phyloP scores from a whole-genome alignment of 2,113 vertebrate species.

The Pelecanus crispus region DNA sequence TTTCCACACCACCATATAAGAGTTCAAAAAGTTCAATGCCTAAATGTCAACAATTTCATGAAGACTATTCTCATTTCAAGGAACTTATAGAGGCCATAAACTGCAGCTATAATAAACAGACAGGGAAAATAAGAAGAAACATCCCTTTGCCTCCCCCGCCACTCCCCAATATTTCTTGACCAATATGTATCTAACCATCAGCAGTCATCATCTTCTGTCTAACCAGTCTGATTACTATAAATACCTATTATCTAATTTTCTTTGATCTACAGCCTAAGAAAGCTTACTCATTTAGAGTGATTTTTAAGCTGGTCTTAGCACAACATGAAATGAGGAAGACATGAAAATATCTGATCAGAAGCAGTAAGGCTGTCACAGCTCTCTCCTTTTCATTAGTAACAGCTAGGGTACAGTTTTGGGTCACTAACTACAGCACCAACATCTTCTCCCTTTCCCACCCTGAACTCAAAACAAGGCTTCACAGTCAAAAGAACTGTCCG shows the following conservation, averaged over 20 bases:
- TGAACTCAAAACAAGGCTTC: background rate
- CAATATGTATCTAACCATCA: background rate
- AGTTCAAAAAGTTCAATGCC: background rate
- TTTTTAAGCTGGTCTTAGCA: background rate
- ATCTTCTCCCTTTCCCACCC: background rate
- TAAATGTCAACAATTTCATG: background rate
- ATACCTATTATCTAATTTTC: background rate
- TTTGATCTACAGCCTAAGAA: background rate
- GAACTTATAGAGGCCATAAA: background rate
- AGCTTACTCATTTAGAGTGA: background rate
- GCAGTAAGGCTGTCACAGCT: background rate
- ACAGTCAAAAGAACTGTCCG: background rate
- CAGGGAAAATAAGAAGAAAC: background rate
- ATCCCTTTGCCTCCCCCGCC: background rate
- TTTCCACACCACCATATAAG: background rate
- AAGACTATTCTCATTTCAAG: background rate
- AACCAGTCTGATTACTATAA: background rate
- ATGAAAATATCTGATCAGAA: background rate
- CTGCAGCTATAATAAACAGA: background rate
- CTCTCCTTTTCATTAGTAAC: background rate
- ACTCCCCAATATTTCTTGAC: background rate
- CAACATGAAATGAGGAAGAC: background rate
- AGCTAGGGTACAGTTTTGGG: background rate
- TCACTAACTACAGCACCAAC: background rate
- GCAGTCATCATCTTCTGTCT: background rate